Evolutionary conservation across 2,888 invertebrate species (phyloP), one percentile per base, ranked within the genome.

Genomic region (Drosophila histrio): DNA sequence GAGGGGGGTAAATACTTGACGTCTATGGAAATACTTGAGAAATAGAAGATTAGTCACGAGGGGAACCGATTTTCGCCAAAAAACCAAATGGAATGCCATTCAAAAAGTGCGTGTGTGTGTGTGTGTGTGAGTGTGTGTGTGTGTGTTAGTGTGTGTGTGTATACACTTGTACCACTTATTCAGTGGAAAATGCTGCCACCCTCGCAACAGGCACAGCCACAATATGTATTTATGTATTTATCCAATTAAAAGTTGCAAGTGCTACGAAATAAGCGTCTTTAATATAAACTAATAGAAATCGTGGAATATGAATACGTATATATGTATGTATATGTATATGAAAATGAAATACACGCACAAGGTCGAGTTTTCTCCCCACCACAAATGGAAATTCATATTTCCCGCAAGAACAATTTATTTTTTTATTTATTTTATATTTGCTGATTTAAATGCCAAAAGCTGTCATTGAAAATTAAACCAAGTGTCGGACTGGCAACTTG

Each of bases 231-330:
- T 50, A 28, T 28, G 52, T 53, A 53, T 41, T 74, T 58, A 52
- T 74, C 53, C 65, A 65, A 73, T 74, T 73, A 74, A 70, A 74
- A 59, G 50, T 46, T 60, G 26, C 69, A 73, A 73, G 53, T 46
- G 65, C 59, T 11, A 43, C 22, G 49, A 30, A 38, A 36, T 36
- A 49, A 41, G 50, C 43, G 53, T 21, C 39, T 24, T 13, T 32
- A 39, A 50, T 26, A 49, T 46, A 41, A 53, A 67, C 53, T 26
- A 38, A 53, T 41, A 21, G 5, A 26, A 19, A 11, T 15, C 17
- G 7, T 26, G 19, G 21, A 17, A 49, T 22, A 44, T 26, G 17
- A 58, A 44, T 26, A 38, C 38, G 34, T 34, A 49, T 53, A 15
- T 36, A n/a, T n/a, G n/a, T n/a, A n/a, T n/a, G n/a, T n/a, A n/a